A percentile compares a stretch with the other conserved stretches of the same genome.
phyloP scores from a whole-genome alignment of 2,797 vertebrate genomes.

The Propithecus perrieri region DNA sequence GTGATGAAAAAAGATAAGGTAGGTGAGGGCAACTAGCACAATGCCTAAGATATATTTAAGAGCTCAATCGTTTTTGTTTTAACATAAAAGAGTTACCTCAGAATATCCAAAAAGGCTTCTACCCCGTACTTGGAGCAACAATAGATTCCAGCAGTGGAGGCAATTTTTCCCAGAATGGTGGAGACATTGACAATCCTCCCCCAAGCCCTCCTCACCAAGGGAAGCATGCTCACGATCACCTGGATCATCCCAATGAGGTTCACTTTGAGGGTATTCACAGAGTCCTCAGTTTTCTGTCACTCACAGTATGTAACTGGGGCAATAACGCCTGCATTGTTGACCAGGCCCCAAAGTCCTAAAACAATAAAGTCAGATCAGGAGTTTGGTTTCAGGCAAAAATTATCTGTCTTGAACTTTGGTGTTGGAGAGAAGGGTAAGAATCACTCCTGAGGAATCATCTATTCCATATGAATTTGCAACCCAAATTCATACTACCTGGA shows the following conservation, averaged over 20 bases:
- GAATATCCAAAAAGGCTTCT: slow-evolving; percentile 75
- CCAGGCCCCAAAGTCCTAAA: slow-evolving; percentile 70
- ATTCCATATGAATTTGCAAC: not conserved
- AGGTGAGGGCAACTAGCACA: not conserved
- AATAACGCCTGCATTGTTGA: slow-evolving; percentile 43
- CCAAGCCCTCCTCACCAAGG: slow-evolving; percentile 62
- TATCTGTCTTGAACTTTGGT: not conserved
- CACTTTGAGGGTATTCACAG: slow-evolving; percentile 2
- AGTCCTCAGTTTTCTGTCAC: slow-evolving; percentile 33
- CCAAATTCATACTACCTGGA: not conserved
- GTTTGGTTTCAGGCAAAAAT: slow-evolving; percentile 2
- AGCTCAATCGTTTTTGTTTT: not conserved
- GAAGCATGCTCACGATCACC: slow-evolving; percentile 68
- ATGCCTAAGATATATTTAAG: not conserved
- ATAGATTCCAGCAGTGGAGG: not conserved
- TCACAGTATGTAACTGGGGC: not conserved
- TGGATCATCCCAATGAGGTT: slow-evolving; percentile 69
- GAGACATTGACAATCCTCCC: slow-evolving; percentile 76
- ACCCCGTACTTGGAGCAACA: slow-evolving; percentile 70
- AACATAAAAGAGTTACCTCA: slow-evolving; percentile 70
- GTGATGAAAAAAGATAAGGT: not conserved
- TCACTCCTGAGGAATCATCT: not conserved
- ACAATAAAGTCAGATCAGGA: not conserved
- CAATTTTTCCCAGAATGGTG: slow-evolving; percentile 59
- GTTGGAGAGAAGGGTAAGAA: not conserved